Percentiles rank a stretch among this genome's conserved stretches.
phyloP scores from a whole-genome alignment of 2,113 vertebrate genomes.

The Myotis lucifugus region DNA sequence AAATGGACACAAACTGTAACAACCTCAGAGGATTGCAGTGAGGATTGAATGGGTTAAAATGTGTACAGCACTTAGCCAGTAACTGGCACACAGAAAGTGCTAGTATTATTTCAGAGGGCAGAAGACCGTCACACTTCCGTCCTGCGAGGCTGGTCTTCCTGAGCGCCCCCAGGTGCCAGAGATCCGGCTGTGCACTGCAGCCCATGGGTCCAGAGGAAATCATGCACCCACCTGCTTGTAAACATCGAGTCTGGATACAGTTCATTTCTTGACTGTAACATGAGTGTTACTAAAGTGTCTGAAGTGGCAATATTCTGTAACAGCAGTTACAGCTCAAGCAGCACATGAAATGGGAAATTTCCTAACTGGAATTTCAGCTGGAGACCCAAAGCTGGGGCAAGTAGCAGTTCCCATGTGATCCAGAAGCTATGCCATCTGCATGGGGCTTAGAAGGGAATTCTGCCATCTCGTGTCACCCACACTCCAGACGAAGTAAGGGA shows the following conservation, averaged over 20 bases:
- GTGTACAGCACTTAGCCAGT: not conserved
- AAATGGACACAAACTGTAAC: not conserved
- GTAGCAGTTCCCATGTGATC: not conserved
- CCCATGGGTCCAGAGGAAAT: not conserved
- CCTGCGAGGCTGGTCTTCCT: no score
- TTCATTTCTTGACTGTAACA: not conserved
- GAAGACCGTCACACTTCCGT: not conserved
- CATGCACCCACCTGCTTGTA: not conserved
- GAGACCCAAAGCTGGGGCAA: not conserved
- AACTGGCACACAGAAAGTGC: not conserved
- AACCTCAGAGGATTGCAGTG: not conserved
- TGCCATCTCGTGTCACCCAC: not conserved
- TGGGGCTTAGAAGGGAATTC: not conserved
- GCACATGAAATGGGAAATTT: not conserved
- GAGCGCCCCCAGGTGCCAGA: not conserved
- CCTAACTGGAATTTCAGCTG: slow-evolving; percentile 15
- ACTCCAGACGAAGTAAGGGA: not conserved
- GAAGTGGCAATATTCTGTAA: not conserved
- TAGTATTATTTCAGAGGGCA: not conserved
- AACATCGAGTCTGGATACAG: not conserved
- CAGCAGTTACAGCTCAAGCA: not conserved
- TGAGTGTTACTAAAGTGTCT: no score
- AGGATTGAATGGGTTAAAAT: not conserved
- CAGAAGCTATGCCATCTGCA: not conserved
- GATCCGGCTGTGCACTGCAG: not conserved